Conservation (phyloP, 2,113 vertebrate species). For the Machaerirhynchus nigripectus region DNA sequence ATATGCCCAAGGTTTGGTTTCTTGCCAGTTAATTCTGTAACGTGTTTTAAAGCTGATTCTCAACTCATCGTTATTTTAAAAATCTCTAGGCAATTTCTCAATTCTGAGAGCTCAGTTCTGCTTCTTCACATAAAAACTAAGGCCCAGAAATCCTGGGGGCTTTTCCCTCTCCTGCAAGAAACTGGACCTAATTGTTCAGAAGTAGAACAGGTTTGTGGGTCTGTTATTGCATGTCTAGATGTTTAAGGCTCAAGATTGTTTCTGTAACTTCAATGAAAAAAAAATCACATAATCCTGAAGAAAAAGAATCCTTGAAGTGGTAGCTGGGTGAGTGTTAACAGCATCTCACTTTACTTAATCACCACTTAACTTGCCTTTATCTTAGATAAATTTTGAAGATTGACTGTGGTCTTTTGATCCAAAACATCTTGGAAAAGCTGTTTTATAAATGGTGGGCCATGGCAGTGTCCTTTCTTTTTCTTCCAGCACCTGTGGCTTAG, state of each 20-base stretch:
- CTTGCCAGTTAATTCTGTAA: not conserved
- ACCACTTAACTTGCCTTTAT: not conserved
- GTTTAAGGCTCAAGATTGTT: not conserved
- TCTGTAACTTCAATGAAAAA: not conserved
- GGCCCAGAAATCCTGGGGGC: not conserved
- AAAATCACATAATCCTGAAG: not conserved
- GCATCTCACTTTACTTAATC: not conserved
- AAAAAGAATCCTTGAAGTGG: not conserved
- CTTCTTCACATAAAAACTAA: not conserved
- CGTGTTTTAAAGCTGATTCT: not conserved
- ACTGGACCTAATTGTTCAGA: fast-evolving
- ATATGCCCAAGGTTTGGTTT: not conserved
- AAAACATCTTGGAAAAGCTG: not conserved
- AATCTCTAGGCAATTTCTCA: not conserved
- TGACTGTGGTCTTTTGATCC: not conserved
- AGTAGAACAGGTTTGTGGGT: not conserved
- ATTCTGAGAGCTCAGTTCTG: not conserved
- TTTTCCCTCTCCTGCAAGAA: not conserved
- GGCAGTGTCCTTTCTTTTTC: not conserved
- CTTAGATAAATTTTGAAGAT: not conserved
- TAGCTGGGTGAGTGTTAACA: not conserved
- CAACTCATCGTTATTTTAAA: not conserved
- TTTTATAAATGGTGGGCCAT: not conserved
- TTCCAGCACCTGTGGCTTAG: not conserved
- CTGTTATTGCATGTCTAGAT: fast-evolving